phyloP scores from a whole-genome alignment of 2,113 vertebrate species.

The Hippocampus mohnikei region DNA sequence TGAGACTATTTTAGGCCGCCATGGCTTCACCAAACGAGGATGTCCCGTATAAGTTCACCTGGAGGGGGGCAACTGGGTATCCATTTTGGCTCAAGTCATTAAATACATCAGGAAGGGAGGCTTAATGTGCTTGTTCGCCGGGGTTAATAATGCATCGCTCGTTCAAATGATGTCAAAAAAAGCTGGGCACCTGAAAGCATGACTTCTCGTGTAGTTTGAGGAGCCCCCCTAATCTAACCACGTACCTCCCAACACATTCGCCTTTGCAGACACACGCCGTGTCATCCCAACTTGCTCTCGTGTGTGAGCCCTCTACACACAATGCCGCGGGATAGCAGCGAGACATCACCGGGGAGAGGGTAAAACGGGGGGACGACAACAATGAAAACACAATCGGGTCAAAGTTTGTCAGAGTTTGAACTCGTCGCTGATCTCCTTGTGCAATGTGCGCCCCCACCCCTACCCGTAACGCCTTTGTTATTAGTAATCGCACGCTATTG shows the following conservation, averaged over 20 bases:
- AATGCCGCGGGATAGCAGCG: constrained; percentile 53
- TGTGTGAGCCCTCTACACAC: constrained; percentile 26
- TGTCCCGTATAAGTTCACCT: constrained; percentile 72
- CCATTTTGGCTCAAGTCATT: constrained; percentile 51
- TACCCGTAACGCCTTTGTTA: constrained; percentile 81
- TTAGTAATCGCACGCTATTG: constrained; percentile 78
- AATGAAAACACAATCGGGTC: constrained; percentile 61
- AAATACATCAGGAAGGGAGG: constrained; percentile 26
- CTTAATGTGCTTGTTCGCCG: constrained; percentile 37
- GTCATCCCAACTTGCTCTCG: constrained; percentile 4
- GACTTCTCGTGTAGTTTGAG: constrained; percentile 29
- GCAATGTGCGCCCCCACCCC: constrained; percentile 73
- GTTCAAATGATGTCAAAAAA: constrained; percentile 24
- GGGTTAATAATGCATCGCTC: constrained; percentile 50
- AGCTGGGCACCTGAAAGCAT: constrained; percentile 25
- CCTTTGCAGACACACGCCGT: background rate
- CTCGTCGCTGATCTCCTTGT: constrained; percentile 69
- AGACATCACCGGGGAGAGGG: constrained; percentile 36
- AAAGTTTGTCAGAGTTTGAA: constrained; percentile 77
- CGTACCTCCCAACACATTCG: background rate
- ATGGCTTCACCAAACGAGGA: constrained; percentile 50
- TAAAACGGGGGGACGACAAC: constrained; percentile 21
- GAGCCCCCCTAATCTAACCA: background rate
- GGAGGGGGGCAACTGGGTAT: constrained; percentile 29
- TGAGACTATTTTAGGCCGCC: constrained; percentile 66